Percentiles rank a stretch among this genome's conserved stretches.
Conservation (phyloP, 2,113 vertebrate genomes). For the Lucifuga dentata region DNA sequence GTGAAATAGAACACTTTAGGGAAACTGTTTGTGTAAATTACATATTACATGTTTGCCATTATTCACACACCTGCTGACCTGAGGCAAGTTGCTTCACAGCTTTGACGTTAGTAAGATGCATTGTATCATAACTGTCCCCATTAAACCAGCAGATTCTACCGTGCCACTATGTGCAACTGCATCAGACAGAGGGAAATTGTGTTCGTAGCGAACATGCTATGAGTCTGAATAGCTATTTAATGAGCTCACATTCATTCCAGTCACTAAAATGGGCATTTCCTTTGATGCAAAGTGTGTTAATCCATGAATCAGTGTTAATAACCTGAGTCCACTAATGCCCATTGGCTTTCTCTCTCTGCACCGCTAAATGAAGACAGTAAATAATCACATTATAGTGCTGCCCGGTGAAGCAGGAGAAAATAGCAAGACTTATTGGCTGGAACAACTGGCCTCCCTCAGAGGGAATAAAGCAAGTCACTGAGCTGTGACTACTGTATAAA, state of each 20-base stretch:
- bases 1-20: constrained; percentile 5
- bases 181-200: constrained; percentile 54
- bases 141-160: constrained; percentile 42
- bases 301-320: constrained; percentile 66
- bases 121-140: constrained; percentile 42
- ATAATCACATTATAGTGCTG: constrained; percentile 65
- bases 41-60: constrained; percentile 35
- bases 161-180: constrained; percentile 36
- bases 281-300: constrained; percentile 46
- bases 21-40: constrained; percentile 9
- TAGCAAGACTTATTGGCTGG: constrained; percentile 57
- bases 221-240: constrained; percentile 62
- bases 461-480: constrained; percentile 50
- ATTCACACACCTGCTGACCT: constrained; percentile 27
- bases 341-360: constrained; percentile 62
- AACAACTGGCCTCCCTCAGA: constrained; percentile 43
- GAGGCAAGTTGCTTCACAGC: constrained; percentile 48
- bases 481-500: constrained; percentile 29
- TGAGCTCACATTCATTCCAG: constrained; percentile 48
- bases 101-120: constrained; percentile 37
- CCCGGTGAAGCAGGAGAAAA: constrained; percentile 39
- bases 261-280: constrained; percentile 51
- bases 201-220: constrained; percentile 42
- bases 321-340: constrained; percentile 60
- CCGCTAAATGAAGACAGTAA: constrained; percentile 70